These are phyloP conservation scores for Campoletis raptor DNA, from an alignment of 2,888 invertebrate genomes.

Conservation along the genomic window DNA sequence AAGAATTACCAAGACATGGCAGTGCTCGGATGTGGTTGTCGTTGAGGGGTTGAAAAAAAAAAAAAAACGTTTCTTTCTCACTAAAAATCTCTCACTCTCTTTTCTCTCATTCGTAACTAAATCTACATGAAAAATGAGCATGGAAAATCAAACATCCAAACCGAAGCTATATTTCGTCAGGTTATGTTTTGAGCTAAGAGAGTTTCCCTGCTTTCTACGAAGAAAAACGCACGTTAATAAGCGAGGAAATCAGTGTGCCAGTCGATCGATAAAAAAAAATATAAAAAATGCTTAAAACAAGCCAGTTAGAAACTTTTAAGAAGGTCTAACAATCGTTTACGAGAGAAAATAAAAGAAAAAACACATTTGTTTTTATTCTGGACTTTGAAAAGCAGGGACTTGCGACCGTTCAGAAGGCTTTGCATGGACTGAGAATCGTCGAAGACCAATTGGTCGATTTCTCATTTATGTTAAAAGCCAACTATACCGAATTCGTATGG, in stretches of 20 bases:
- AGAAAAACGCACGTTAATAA: neutral
- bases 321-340: neutral
- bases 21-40: conserved; percentile 98
- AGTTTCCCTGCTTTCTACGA: neutral
- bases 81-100: neutral
- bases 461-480: neutral
- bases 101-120: neutral
- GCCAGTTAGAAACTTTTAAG: neutral
- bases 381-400: neutral
- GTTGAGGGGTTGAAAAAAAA: conserved; percentile 86
- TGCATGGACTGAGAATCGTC: neutral
- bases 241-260: neutral
- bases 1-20: conserved; percentile 99
- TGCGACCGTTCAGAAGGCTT: neutral
- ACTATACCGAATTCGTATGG: neutral
- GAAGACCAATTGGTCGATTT: neutral
- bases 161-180: neutral
- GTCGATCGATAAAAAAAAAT: neutral
- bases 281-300: neutral
- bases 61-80: neutral
- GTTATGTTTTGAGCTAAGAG: neutral
- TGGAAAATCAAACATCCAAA: conserved; percentile 4
- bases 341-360: neutral
- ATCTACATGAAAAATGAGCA: neutral
- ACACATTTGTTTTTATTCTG: neutral